Conservation (phyloP, 92 coral and sea anemone species). For the Zoanthus gigantus region DNA sequence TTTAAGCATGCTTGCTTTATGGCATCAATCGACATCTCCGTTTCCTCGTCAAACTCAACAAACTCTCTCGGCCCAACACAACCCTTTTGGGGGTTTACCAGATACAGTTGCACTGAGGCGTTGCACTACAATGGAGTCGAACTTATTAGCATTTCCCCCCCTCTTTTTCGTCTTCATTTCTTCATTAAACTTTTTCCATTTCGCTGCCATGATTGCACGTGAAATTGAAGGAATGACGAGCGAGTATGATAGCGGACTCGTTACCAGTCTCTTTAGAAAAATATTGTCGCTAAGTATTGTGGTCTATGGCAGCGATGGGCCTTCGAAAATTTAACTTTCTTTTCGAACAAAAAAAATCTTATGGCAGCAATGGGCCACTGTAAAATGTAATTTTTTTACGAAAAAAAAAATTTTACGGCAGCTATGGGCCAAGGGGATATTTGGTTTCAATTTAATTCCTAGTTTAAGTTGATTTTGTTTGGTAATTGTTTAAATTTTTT, state of each 20-base stretch:
- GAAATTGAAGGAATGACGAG: conserved; percentile 17
- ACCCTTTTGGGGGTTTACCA: conserved; percentile 38
- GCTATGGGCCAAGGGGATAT: not conserved
- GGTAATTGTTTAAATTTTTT: not conserved
- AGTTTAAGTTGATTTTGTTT: not conserved
- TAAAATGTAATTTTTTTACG: not conserved
- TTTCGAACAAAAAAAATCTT: not conserved
- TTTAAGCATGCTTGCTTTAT: conserved; percentile 23
- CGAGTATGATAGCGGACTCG: conserved; percentile 2
- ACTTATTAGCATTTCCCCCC: conserved; percentile 13
- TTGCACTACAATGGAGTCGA: conserved; percentile 28
- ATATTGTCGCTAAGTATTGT: not conserved
- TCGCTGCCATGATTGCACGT: conserved; percentile 28
- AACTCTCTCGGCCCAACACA: conserved; percentile 50
- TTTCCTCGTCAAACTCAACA: conserved; percentile 36
- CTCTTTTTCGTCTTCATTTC: conserved; percentile 26
- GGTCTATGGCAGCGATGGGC: not conserved
- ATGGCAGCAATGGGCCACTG: conserved; percentile 4
- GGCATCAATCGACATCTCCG: conserved; percentile 13
- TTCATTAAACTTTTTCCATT: conserved; percentile 34
- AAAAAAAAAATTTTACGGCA: not conserved
- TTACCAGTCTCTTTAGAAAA: not conserved
- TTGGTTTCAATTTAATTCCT: not conserved
- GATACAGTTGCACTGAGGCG: conserved; percentile 33
- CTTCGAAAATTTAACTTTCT: not conserved